Evolutionary conservation across 2,113 vertebrate genomes (phyloP), one percentile per base, ranked within the genome.

Genomic region (Gallinago paraguaiae): DNA sequence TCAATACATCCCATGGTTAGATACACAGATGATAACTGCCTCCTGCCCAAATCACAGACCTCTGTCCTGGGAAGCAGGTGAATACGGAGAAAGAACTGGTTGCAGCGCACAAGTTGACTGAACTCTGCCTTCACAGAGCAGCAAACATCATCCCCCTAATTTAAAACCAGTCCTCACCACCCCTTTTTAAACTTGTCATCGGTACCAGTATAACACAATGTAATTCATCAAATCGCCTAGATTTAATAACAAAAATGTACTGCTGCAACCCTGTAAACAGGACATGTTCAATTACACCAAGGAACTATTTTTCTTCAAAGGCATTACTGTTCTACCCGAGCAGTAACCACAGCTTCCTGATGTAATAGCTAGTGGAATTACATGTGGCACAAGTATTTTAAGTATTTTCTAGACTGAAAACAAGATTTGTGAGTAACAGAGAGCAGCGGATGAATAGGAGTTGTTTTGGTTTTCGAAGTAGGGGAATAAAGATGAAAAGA

Each of bases 231-330:
- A 93, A 97, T 97, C 96, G 90, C 95, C 95, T 88, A 75, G 96
- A 96, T 94, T 83, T 98, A 97, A 97, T 88, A 96, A 93, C 96
- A 96, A 96, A 97, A 97, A 98, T 92, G 97, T 96, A 96, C 97
- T 92, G 97, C 94, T 92, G 72, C 74, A 69, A 96, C 97, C 97
- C 97, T 97, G 96, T 96, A 97, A 97, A 92, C 92, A 96, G 98
- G 98, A 98, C 95, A 60, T 69, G 98, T 97, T 97, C 95, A 97
- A 97, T 97, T 97, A 96, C 96, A 96, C 23, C 9, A 89, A 96
- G 91, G 78, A 97, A 96, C 91, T 92, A 68, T 88, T 98, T 97
- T 95, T 96, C 95, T 97, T 93, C 41, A 91, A 95, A 97, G 94
- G 81, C 95, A 96, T 91, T 97, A 91, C 92, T 95, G 95, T 63